phyloP scores from a whole-genome alignment of 1,140 invertebrate species.

The Sarcophaga bullata region DNA sequence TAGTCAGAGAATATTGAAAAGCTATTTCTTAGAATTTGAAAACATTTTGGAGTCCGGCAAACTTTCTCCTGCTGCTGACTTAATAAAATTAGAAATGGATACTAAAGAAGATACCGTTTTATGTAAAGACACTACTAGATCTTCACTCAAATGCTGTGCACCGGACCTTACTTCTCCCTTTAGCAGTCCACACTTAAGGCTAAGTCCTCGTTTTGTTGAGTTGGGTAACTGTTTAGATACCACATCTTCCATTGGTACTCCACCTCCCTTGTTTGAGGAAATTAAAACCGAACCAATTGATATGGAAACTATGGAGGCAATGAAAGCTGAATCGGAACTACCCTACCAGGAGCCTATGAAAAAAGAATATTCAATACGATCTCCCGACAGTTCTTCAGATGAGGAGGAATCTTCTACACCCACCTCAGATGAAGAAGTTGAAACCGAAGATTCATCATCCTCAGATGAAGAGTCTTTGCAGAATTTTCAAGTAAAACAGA shows the following conservation, averaged over 20 bases:
- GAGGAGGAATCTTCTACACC: slow-evolving; percentile 40
- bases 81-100: background rate
- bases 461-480: slow-evolving; percentile 29
- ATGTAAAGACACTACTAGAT: background rate
- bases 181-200: background rate
- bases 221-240: slow-evolving; percentile 38
- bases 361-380: slow-evolving; percentile 19
- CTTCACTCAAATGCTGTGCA: slow-evolving; percentile 23
- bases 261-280: slow-evolving; percentile 46
- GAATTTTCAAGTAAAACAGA: slow-evolving; percentile 31
- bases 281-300: slow-evolving; percentile 46
- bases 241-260: slow-evolving; percentile 41
- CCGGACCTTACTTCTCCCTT: background rate
- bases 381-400: slow-evolving; percentile 30
- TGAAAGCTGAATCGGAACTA: slow-evolving; percentile 44
- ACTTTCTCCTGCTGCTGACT: slow-evolving; percentile 8
- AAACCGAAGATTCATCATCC: background rate
- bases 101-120: slow-evolving; percentile 28
- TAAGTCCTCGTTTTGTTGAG: slow-evolving; percentile 38
- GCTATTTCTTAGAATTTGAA: slow-evolving; percentile 42
- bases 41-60: slow-evolving; percentile 36
- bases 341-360: background rate
- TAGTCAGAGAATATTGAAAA: slow-evolving; percentile 41
- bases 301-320: slow-evolving; percentile 43
- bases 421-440: slow-evolving; percentile 34